A percentile compares a stretch with the other conserved stretches of the same genome.
phyloP scores from a whole-genome alignment of 2,888 invertebrate genomes.

The Chloromyia formosa region DNA sequence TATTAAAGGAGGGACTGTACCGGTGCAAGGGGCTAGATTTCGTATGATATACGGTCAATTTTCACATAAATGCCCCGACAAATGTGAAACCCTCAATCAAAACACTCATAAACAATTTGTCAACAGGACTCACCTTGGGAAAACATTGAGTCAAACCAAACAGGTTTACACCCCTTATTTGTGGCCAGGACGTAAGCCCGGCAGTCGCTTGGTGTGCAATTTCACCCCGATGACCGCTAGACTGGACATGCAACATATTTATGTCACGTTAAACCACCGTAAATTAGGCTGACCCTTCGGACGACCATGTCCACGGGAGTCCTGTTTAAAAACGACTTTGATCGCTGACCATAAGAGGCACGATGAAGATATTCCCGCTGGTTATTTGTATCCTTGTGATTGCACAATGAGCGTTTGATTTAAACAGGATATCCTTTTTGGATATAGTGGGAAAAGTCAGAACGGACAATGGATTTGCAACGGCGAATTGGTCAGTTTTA shows the following conservation, averaged over 20 bases:
- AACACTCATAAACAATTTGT: no score
- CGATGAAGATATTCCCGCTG: background rate
- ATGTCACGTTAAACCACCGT: background rate
- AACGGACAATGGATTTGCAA: background rate
- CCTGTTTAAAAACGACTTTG: background rate
- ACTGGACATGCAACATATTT: conserved; percentile 11
- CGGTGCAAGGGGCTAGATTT: no score
- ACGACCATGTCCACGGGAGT: background rate
- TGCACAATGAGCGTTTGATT: background rate
- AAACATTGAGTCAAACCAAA: background rate
- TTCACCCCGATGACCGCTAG: conserved; percentile 19
- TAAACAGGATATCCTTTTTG: background rate
- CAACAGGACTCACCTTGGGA: background rate
- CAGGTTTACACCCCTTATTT: background rate
- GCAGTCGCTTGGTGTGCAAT: background rate
- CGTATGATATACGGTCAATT: no score
- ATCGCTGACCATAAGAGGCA: background rate
- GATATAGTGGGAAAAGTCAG: background rate
- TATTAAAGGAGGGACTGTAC: no score
- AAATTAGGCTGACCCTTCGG: background rate
- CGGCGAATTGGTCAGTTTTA: background rate
- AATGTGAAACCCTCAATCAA: no score
- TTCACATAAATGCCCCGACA: no score
- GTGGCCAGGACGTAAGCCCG: no score
- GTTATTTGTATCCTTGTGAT: background rate